Percentiles rank a stretch among this genome's conserved stretches.
Conservation (phyloP, 2,888 invertebrate species). For the Ophion ellenae region DNA sequence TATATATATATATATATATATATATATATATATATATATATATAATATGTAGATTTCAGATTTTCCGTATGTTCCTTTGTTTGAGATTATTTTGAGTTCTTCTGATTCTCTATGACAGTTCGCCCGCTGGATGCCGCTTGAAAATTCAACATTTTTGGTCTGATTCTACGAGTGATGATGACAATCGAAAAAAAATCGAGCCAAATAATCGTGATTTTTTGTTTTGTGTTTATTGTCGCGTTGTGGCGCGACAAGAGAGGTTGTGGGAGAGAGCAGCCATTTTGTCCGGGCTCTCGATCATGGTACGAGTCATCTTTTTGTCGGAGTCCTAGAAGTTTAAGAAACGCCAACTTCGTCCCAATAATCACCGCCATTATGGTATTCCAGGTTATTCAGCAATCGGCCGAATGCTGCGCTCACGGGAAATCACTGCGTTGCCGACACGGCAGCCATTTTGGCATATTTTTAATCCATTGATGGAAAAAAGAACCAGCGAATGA, state of each 20-base stretch:
- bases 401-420: not conserved
- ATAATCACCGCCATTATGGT: not conserved
- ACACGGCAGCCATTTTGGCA: not conserved
- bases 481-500: not conserved
- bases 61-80: slow-evolving; percentile 27
- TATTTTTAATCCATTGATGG: not conserved
- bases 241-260: slow-evolving; percentile 59
- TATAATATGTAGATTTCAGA: slow-evolving; percentile 41
- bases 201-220: slow-evolving; percentile 24
- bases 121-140: not conserved
- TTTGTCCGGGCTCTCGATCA: not conserved
- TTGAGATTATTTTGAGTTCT: slow-evolving; percentile 21
- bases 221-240: slow-evolving; percentile 37
- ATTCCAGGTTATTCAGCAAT: not conserved
- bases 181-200: slow-evolving; percentile 12
- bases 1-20: slow-evolving; percentile 35
- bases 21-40: slow-evolving; percentile 26
- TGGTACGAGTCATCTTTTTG: not conserved
- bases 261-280: slow-evolving; percentile 47
- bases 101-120: not conserved
- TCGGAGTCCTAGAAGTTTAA: not conserved
- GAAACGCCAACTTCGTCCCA: not conserved
- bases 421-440: not conserved
- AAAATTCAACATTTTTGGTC: slow-evolving; percentile 2
- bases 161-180: slow-evolving; percentile 43